phyloP scores from a whole-genome alignment of 2,113 vertebrate species.

The Stegostoma tigrinum region DNA sequence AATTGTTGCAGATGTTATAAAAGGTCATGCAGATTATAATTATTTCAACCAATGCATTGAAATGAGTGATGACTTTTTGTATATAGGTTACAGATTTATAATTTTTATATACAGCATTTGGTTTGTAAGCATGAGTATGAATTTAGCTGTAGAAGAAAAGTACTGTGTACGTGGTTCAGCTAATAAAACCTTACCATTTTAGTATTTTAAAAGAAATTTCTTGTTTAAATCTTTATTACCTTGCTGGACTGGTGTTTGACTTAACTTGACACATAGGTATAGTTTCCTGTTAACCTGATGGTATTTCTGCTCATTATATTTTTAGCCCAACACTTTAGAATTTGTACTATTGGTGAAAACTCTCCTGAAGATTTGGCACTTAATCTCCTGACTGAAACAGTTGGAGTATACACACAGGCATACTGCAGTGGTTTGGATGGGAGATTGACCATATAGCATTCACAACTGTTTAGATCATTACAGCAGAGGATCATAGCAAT shows the following conservation, averaged over 20 bases:
- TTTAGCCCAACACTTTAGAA: background rate
- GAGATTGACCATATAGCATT: too few relatives aligned
- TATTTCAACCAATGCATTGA: constrained; percentile 34
- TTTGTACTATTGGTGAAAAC: background rate
- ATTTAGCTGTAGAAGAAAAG: constrained; percentile 32
- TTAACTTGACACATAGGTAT: background rate
- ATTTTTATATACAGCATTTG: constrained; percentile 34
- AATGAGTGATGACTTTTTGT: constrained; percentile 35
- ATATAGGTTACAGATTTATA: constrained; percentile 38
- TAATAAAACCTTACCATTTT: constrained; percentile 35
- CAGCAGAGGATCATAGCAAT: background rate
- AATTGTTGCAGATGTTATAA: constrained; percentile 29
- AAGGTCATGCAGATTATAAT: constrained; percentile 27
- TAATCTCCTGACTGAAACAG: background rate
- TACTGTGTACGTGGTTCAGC: constrained; percentile 30
- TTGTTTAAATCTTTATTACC: background rate
- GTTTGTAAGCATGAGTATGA: constrained; percentile 36
- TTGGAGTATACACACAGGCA: background rate
- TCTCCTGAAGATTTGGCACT: background rate
- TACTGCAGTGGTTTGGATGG: too few relatives aligned
- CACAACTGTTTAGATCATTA: background rate
- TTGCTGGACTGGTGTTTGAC: background rate
- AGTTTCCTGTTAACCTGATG: background rate
- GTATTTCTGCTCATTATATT: background rate
- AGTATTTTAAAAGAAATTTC: background rate